Percentiles rank a stretch among this genome's conserved stretches.
Conservation (phyloP, 2,888 invertebrate genomes). For the Aradus depressus region DNA sequence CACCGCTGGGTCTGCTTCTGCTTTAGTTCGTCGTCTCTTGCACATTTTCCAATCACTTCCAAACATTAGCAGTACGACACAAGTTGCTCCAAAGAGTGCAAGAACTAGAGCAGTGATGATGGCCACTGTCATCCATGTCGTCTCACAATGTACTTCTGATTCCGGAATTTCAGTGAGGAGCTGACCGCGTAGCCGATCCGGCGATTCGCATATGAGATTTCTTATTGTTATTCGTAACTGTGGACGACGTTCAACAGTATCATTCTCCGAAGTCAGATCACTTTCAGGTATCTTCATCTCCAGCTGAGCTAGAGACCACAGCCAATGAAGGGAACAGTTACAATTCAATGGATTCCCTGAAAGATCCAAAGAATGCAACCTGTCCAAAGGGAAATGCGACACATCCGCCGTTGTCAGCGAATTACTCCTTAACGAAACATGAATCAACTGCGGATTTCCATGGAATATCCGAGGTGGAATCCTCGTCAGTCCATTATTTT, state of each 20-base stretch:
- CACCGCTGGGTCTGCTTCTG: conserved; percentile 18
- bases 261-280: conserved; percentile 21
- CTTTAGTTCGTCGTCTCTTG: conserved; percentile 20
- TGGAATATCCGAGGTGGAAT: conserved; percentile 75
- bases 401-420: conserved; percentile 63
- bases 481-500: conserved; percentile 58
- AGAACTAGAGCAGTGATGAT: conserved; percentile 36
- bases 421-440: conserved; percentile 66
- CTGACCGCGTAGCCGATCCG: conserved; percentile 44
- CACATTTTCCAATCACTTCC: conserved; percentile 34
- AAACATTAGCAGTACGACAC: conserved; percentile 36
- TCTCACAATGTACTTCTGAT: conserved; percentile 43
- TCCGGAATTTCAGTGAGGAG: conserved; percentile 48
- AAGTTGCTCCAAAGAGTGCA: conserved; percentile 37
- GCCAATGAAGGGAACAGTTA: conserved; percentile 78
- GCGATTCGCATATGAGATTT: conserved; percentile 47
- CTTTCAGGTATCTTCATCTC: conserved; percentile 20
- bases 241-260: conserved; percentile 21
- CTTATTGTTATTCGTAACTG: conserved; percentile 42
- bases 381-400: conserved; percentile 71
- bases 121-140: conserved; percentile 37
- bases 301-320: conserved; percentile 53
- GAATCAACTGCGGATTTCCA: conserved; percentile 64
- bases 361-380: conserved; percentile 58
- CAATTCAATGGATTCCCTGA: conserved; percentile 76